Conservation (phyloP, 2,113 vertebrate genomes). For the Hassar affinis region DNA sequence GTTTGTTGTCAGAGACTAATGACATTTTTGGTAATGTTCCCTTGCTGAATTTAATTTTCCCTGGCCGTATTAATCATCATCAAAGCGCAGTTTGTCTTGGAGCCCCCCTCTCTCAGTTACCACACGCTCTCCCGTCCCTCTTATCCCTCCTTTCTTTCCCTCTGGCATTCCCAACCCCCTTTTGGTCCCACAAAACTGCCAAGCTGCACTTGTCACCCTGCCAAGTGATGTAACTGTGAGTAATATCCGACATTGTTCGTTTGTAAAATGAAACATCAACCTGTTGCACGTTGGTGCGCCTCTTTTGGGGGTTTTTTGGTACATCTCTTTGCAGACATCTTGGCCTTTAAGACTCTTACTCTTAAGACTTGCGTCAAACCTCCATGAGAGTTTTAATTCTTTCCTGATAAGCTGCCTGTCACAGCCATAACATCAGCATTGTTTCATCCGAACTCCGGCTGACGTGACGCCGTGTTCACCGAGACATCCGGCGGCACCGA, state of each 20-base stretch:
- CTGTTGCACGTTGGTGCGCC: not conserved
- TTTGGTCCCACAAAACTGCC: conserved; percentile 54
- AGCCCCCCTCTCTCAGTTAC: conserved; percentile 28
- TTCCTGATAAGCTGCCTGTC: not conserved
- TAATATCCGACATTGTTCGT: conserved; percentile 38
- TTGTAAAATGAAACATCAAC: not conserved
- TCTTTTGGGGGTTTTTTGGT: too few relatives aligned
- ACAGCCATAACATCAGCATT: not conserved
- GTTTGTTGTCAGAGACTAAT: conserved; percentile 75
- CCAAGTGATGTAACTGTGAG: conserved; percentile 63
- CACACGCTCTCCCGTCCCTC: conserved; percentile 42
- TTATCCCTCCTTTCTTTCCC: conserved; percentile 47
- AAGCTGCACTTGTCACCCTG: conserved; percentile 55
- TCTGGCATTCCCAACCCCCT: conserved; percentile 41
- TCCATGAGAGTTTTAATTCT: not conserved
- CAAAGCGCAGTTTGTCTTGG: conserved; percentile 63
- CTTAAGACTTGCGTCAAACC: not conserved
- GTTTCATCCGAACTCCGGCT: not conserved
- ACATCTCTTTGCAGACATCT: too few relatives aligned
- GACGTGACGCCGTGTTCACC: not conserved
- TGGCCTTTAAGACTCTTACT: not conserved
- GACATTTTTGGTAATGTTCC: conserved; percentile 71
- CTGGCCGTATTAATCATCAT: conserved; percentile 72
- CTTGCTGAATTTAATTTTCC: conserved; percentile 72
- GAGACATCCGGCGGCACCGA: not conserved